Evolutionary conservation across 2,888 invertebrate genomes (phyloP).

Genomic region (Molanna angustata): DNA sequence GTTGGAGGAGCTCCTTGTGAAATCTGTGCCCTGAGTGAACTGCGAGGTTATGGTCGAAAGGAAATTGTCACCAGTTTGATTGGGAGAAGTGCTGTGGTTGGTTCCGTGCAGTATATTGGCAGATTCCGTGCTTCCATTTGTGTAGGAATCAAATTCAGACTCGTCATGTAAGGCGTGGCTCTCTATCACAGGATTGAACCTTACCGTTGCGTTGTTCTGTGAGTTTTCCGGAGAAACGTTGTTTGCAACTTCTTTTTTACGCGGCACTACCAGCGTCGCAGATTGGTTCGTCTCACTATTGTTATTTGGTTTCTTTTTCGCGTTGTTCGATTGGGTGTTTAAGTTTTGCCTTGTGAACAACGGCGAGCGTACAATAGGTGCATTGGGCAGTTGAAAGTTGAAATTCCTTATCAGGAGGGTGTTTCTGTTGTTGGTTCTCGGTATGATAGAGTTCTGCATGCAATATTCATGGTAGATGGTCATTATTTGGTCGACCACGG

Average conservation of each 20-base stretch:
- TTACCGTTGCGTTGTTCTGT: slow-evolving; percentile 48
- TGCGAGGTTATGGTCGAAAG: slow-evolving; percentile 24
- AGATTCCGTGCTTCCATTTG: slow-evolving; percentile 42
- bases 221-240: slow-evolving; percentile 30
- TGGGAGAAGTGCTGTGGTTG: slow-evolving; percentile 24
- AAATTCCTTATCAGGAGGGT: slow-evolving; percentile 84
- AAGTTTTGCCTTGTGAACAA: slow-evolving; percentile 5
- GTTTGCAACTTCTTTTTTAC: slow-evolving; percentile 31
- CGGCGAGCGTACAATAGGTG: slow-evolving; percentile 39
- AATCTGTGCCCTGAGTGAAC: slow-evolving; percentile 25
- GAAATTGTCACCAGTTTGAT: slow-evolving; percentile 31
- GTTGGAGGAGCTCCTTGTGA: slow-evolving; percentile 20
- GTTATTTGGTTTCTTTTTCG: slow-evolving; percentile 8
- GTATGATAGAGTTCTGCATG: slow-evolving; percentile 54
- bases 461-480: slow-evolving; percentile 79
- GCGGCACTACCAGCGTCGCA: not conserved
- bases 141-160: slow-evolving; percentile 40
- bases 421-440: slow-evolving; percentile 74
- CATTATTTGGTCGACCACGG: slow-evolving; percentile 79
- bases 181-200: slow-evolving; percentile 63
- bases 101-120: slow-evolving; percentile 32
- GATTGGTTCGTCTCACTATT: slow-evolving; percentile 12
- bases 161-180: slow-evolving; percentile 41
- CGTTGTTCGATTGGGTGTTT: slow-evolving; percentile 1
- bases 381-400: slow-evolving; percentile 71